phyloP scores from a whole-genome alignment of 2,113 vertebrate species.

The Pseudorasbora parva region DNA sequence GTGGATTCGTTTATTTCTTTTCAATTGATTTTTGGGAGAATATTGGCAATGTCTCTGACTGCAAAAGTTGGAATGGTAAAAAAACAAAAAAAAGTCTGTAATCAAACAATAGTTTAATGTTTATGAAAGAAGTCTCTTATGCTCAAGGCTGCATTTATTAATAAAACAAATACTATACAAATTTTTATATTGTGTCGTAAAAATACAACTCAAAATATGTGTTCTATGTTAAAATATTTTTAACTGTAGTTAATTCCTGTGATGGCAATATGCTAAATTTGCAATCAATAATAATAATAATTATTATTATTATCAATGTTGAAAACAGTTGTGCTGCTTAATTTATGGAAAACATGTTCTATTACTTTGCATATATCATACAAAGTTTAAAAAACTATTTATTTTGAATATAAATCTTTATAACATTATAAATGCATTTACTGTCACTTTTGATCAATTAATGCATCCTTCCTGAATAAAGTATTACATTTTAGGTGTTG shows the following conservation, averaged over 20 bases:
- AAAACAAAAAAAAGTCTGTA: background rate
- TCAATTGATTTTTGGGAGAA: background rate
- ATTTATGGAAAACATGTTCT: no score
- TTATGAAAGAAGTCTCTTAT: background rate
- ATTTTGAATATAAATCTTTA: no score
- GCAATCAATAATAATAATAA: background rate
- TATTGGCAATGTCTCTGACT: background rate
- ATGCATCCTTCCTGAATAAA: background rate
- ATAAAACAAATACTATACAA: background rate
- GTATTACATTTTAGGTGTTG: no score
- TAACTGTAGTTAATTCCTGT: background rate
- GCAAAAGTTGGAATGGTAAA: background rate
- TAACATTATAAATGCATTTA: background rate
- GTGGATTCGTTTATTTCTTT: constrained; percentile 30
- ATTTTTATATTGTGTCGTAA: background rate
- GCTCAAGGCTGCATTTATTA: background rate
- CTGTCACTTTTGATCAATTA: background rate
- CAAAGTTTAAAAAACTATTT: no score
- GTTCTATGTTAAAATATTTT: background rate
- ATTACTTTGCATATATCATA: no score
- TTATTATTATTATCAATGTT: background rate
- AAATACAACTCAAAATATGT: background rate
- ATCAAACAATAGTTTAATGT: background rate
- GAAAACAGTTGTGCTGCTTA: background rate
- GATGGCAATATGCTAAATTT: background rate